A percentile compares a stretch with the other conserved stretches of the same genome.
Evolutionary conservation across 2,113 vertebrate genomes (phyloP).

Genomic region (Sander lucioperca): DNA sequence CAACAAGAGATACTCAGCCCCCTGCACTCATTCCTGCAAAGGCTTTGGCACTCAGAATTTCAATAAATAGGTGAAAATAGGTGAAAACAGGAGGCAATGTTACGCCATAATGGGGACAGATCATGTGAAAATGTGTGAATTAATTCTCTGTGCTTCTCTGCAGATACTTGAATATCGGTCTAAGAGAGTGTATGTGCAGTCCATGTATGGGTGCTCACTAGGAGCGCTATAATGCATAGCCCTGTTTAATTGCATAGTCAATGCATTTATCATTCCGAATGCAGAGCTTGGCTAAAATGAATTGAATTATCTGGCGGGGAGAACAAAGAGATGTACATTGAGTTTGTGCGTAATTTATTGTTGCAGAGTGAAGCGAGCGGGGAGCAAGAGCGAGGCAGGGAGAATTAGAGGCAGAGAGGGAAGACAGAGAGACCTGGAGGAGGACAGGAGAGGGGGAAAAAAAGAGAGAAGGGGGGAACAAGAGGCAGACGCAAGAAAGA

Average conservation of each 20-base stretch:
- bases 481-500: conserved; percentile 55
- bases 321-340: conserved; percentile 87
- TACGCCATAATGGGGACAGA: conserved; percentile 37
- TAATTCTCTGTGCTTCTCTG: conserved; percentile 39
- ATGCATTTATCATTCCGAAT: conserved; percentile 86
- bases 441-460: conserved; percentile 52
- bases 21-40: background rate
- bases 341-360: conserved; percentile 86
- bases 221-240: conserved; percentile 77
- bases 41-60: conserved; percentile 32
- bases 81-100: conserved; percentile 23
- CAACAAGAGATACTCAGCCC: conserved; percentile 13
- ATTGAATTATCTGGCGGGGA: conserved; percentile 86
- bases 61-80: conserved; percentile 33
- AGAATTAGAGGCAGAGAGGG: conserved; percentile 69
- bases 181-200: conserved; percentile 43
- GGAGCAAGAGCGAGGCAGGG: conserved; percentile 56
- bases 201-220: conserved; percentile 55
- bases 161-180: conserved; percentile 53
- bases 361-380: conserved; percentile 71
- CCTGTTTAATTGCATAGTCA: conserved; percentile 84
- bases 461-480: conserved; percentile 6
- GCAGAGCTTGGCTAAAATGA: conserved; percentile 85
- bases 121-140: conserved; percentile 53
- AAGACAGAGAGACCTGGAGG: conserved; percentile 73